phyloP scores from a whole-genome alignment of 2,113 vertebrate species.

The Cyprinodon variegatus region DNA sequence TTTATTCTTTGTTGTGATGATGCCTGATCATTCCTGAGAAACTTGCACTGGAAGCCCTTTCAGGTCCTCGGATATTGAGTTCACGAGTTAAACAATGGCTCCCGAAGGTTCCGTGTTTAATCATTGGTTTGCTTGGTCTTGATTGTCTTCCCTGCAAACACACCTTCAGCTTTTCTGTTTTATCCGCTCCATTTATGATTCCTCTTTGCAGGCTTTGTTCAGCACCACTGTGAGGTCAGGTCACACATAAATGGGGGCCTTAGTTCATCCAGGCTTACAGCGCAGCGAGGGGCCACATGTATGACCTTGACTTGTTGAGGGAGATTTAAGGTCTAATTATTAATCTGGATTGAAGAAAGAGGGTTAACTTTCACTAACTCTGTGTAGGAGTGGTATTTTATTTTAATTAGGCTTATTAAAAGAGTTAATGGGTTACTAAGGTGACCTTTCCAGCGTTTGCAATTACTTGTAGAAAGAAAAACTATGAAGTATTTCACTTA shows the following conservation, averaged over 20 bases:
- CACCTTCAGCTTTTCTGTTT: conserved; percentile 18
- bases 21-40: too few relatives aligned
- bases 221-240: conserved; percentile 22
- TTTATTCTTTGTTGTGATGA: too few relatives aligned
- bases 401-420: conserved; percentile 52
- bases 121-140: not conserved
- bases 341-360: conserved; percentile 65
- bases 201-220: conserved; percentile 49
- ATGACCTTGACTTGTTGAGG: conserved; percentile 53
- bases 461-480: not conserved
- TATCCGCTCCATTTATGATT: not conserved
- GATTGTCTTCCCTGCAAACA: not conserved
- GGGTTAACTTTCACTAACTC: conserved; percentile 28
- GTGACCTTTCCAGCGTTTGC: not conserved
- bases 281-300: conserved; percentile 61
- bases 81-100: too few relatives aligned
- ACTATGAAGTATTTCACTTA: not conserved
- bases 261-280: conserved; percentile 9
- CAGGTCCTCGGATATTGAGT: too few relatives aligned
- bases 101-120: too few relatives aligned
- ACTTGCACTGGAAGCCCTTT: too few relatives aligned
- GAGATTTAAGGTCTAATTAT: conserved; percentile 56
- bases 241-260: conserved; percentile 7
- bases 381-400: conserved; percentile 9
- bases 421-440: too few relatives aligned